phyloP scores from a whole-genome alignment of 2,888 invertebrate species.

The Heliconius ethilla region DNA sequence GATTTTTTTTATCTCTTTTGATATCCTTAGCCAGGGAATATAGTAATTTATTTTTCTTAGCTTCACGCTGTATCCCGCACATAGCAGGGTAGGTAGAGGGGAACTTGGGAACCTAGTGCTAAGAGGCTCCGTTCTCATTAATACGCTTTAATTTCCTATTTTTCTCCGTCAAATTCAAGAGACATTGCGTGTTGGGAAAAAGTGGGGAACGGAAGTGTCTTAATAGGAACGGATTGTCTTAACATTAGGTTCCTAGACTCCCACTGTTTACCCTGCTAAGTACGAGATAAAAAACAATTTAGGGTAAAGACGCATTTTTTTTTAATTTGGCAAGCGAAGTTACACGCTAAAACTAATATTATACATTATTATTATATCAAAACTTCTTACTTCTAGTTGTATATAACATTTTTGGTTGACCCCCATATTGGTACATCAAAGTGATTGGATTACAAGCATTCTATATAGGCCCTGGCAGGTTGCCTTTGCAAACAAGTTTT shows the following conservation, averaged over 20 bases:
- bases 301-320: no score
- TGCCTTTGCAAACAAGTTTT: conserved; percentile 28
- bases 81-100: neutral
- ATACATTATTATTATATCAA: neutral
- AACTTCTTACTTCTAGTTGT: neutral
- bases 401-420: conserved; percentile 7
- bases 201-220: neutral
- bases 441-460: conserved; percentile 15
- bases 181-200: neutral
- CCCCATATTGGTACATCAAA: conserved; percentile 23
- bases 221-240: no score
- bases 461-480: conserved; percentile 21
- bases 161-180: neutral
- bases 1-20: neutral
- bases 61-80: neutral
- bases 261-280: no score
- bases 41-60: neutral
- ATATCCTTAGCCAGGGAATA: neutral
- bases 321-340: no score
- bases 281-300: no score
- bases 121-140: neutral
- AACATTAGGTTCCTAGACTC: no score
- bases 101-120: neutral
- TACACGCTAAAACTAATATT: no score
- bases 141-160: neutral